Conservation (phyloP, 2,888 invertebrate species). For the Tenthredo amoena region DNA sequence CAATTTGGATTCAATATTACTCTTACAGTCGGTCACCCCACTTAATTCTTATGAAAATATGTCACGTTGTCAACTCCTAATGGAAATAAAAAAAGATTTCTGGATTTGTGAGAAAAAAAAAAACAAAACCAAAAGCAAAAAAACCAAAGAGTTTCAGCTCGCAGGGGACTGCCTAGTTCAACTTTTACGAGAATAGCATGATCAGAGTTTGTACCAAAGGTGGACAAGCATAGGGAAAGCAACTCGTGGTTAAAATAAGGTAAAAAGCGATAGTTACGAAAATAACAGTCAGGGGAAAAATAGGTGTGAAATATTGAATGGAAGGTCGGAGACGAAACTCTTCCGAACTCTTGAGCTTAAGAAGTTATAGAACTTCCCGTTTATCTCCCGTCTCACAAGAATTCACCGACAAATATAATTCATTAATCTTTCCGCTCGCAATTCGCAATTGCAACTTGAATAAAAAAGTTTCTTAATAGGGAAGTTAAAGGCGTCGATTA, state of each 20-base stretch:
- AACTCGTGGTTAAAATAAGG: constrained; percentile 1
- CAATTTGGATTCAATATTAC: constrained; percentile 9
- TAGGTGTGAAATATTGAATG: background rate
- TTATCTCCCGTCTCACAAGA: background rate
- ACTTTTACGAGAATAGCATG: background rate
- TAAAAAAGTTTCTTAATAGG: background rate
- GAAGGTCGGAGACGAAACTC: background rate
- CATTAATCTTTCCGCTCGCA: background rate
- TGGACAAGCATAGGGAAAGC: background rate
- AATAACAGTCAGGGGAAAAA: background rate
- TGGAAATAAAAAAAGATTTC: background rate
- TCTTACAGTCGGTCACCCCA: background rate
- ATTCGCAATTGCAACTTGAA: background rate
- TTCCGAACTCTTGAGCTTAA: background rate
- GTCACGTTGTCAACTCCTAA: background rate
- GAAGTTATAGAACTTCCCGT: background rate
- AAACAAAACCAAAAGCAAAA: background rate
- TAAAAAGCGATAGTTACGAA: background rate
- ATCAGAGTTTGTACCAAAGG: background rate
- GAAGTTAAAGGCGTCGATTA: background rate
- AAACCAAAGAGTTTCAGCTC: background rate
- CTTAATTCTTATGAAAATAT: background rate
- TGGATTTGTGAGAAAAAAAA: background rate
- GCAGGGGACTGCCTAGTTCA: background rate
- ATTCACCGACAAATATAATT: background rate